These are phyloP conservation scores for Sorex maritimensis DNA, from an alignment of 2,797 vertebrate genomes.

Conservation along the genomic window DNA sequence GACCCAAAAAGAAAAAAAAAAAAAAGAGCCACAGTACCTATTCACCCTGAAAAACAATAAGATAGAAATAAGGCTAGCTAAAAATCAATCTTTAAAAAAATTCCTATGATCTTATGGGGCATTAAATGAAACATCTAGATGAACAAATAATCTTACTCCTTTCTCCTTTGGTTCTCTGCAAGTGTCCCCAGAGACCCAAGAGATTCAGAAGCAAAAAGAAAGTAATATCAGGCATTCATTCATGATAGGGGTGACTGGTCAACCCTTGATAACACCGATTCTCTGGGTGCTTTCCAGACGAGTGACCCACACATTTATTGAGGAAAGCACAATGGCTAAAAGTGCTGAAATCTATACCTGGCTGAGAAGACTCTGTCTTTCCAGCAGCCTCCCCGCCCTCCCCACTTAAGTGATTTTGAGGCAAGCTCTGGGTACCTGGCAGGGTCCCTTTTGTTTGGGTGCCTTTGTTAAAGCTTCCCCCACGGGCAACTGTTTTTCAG, in stretches of 20 bases:
- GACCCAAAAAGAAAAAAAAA: too few species aligned
- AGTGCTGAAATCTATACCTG: background rate
- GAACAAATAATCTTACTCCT: background rate
- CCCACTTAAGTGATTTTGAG: background rate
- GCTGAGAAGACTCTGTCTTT: background rate
- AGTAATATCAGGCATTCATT: background rate
- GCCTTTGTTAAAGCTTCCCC: conserved; percentile 29
- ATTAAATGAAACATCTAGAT: conserved; percentile 4
- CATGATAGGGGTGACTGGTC: rapidly evolving
- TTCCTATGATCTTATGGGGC: background rate
- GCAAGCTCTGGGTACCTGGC: background rate
- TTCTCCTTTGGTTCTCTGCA: background rate
- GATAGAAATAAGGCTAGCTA: background rate
- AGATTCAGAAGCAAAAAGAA: background rate
- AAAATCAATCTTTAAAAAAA: background rate
- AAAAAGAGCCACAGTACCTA: too few species aligned
- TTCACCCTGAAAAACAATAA: background rate
- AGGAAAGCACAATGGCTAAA: background rate
- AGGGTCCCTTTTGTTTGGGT: background rate
- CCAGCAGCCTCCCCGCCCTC: background rate
- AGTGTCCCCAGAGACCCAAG: background rate
- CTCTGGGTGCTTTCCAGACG: background rate
- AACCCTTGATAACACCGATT: background rate
- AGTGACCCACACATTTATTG: background rate
- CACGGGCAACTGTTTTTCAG: conserved; percentile 36